phyloP scores from a whole-genome alignment of 2,113 vertebrate genomes.

The Gorsachius goisagi region DNA sequence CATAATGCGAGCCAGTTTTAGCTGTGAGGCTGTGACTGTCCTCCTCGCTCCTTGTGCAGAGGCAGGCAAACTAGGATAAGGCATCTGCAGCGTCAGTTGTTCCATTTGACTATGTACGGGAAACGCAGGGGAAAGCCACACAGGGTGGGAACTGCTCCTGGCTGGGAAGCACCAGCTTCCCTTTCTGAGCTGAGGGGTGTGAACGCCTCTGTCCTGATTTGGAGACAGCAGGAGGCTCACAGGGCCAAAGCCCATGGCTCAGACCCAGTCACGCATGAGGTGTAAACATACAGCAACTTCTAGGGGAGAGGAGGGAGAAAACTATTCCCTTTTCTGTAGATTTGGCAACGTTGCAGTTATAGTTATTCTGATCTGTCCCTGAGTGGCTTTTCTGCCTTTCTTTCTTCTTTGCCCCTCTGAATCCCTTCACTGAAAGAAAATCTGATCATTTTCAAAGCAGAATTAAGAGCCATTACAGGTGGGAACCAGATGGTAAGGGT shows the following conservation, averaged over 20 bases:
- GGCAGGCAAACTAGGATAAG: neutral
- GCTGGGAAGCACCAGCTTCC: neutral
- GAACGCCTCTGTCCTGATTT: neutral
- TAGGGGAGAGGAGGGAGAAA: neutral
- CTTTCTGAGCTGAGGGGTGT: neutral
- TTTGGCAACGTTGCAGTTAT: neutral
- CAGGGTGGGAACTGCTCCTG: rapidly evolving
- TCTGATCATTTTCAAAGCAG: neutral
- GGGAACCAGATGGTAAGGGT: neutral
- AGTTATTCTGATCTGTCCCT: neutral
- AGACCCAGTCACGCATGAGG: neutral
- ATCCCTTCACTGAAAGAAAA: neutral
- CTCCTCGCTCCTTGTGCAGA: neutral
- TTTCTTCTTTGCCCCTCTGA: neutral
- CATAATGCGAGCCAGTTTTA: neutral
- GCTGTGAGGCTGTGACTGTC: neutral
- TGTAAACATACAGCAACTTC: neutral
- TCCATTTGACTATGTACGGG: too few relatives aligned
- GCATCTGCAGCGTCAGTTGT: neutral
- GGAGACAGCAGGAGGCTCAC: neutral
- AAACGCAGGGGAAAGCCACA: neutral
- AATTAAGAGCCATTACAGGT: neutral
- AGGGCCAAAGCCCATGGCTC: neutral
- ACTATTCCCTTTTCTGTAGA: neutral
- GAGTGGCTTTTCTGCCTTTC: neutral